Conservation (phyloP, 2,113 vertebrate genomes). For the Proterorhinus semilunaris region DNA sequence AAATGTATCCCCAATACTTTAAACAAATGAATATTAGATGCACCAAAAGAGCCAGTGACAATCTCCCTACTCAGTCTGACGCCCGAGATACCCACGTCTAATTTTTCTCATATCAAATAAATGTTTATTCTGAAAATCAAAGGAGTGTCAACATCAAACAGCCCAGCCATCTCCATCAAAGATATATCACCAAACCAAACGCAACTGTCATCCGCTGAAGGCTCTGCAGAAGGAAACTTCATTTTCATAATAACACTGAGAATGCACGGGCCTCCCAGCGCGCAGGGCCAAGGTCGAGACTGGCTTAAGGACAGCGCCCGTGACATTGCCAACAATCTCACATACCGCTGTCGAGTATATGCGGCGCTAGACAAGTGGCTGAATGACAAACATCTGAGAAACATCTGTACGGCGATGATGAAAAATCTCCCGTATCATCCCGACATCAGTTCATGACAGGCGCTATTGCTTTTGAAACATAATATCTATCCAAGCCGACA, state of each 20-base stretch:
- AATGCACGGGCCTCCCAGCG: background rate
- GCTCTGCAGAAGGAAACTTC: slow-evolving; percentile 20
- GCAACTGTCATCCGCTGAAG: slow-evolving; percentile 32
- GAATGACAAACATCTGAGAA: slow-evolving; percentile 17
- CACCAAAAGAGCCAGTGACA: too few relatives aligned
- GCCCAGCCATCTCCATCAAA: background rate
- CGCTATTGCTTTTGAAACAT: slow-evolving; percentile 51
- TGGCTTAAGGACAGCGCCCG: slow-evolving; percentile 29
- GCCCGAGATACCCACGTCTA: too few relatives aligned
- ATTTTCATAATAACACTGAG: slow-evolving; percentile 12
- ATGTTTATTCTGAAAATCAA: background rate
- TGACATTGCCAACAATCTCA: slow-evolving; percentile 20
- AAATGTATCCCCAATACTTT: too few relatives aligned
- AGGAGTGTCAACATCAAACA: background rate
- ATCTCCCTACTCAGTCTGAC: too few relatives aligned
- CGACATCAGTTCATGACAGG: slow-evolving; percentile 36
- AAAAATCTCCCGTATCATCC: slow-evolving; percentile 16
- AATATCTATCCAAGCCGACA: slow-evolving; percentile 51
- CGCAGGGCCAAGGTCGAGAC: background rate
- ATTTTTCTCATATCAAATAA: too few relatives aligned
- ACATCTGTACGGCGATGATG: slow-evolving; percentile 44
- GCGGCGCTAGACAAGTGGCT: slow-evolving; percentile 2
- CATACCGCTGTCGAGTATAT: background rate
- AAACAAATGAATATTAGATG: too few relatives aligned
- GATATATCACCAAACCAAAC: slow-evolving; percentile 2